Evolutionary conservation across 2,888 invertebrate species (phyloP).

Genomic region (Abscondita cerata): DNA sequence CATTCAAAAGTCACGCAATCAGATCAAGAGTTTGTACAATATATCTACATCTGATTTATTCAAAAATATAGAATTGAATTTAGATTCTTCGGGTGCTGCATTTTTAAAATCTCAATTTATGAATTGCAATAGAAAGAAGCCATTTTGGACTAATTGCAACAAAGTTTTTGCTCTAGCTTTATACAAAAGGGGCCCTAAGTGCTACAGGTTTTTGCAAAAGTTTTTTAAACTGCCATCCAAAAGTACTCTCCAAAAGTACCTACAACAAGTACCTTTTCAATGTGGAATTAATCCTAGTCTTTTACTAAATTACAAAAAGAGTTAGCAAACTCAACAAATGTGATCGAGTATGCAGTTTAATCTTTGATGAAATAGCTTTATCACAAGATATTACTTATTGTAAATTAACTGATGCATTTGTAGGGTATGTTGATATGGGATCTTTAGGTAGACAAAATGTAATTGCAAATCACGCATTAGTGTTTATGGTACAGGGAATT

Average conservation of each 20-base stretch:
- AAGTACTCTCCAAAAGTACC: neutral
- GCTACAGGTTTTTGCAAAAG: neutral
- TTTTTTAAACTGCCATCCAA: neutral
- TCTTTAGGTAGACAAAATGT: no score
- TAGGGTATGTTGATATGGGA: no score
- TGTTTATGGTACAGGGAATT: no score
- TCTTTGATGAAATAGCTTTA: slow-evolving; percentile 35
- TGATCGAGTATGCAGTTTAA: slow-evolving; percentile 16
- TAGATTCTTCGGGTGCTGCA: neutral
- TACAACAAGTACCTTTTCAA: neutral
- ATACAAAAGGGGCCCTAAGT: neutral
- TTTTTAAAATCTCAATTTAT: neutral
- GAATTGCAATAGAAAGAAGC: neutral
- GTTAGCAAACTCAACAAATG: slow-evolving; percentile 1
- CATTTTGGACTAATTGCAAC: neutral
- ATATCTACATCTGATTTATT: no score
- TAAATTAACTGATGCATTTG: no score
- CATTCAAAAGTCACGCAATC: no score
- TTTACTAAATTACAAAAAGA: neutral
- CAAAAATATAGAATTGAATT: neutral
- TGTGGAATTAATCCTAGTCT: neutral
- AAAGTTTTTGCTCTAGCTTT: neutral
- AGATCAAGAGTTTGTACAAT: no score
- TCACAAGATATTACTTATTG: neutral
- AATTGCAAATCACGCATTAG: neutral